phyloP scores from a whole-genome alignment of 2,888 invertebrate species.

The Tineola bisselliella region DNA sequence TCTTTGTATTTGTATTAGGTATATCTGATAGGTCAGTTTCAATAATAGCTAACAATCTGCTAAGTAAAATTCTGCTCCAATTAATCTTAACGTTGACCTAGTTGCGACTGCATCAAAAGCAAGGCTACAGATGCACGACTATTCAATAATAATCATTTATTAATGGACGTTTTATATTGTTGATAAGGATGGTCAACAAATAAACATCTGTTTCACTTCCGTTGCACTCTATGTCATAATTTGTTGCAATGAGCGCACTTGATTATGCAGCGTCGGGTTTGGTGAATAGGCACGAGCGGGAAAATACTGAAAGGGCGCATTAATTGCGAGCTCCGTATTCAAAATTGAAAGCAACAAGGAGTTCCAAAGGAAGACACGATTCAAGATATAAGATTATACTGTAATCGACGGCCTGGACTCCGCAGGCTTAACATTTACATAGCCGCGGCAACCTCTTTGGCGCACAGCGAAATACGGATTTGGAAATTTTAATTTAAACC shows the following conservation, averaged over 20 bases:
- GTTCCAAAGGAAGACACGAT: slow-evolving; percentile 40
- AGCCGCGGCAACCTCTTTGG: slow-evolving; percentile 50
- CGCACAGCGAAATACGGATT: slow-evolving; percentile 43
- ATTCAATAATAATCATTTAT: not conserved
- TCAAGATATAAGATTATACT: slow-evolving; percentile 61
- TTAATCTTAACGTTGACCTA: not conserved
- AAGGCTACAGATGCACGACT: not conserved
- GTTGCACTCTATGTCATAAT: not conserved
- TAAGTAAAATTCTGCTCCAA: not conserved
- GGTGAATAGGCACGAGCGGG: slow-evolving; percentile 15
- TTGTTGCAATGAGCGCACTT: slow-evolving; percentile 12
- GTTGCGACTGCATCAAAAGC: not conserved
- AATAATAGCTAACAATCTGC: not conserved
- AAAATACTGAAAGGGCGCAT: slow-evolving; percentile 44
- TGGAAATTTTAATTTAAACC: slow-evolving; percentile 51
- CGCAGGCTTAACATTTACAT: slow-evolving; percentile 53
- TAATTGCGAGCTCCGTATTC: slow-evolving; percentile 59
- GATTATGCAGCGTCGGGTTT: slow-evolving; percentile 15
- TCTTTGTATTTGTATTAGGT: slow-evolving; percentile 1
- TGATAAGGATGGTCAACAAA: not conserved
- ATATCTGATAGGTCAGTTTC: not conserved
- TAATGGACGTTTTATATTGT: not conserved
- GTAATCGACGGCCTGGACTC: slow-evolving; percentile 45
- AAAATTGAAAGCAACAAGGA: slow-evolving; percentile 24
- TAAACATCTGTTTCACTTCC: too few relatives aligned